Evolutionary conservation across 1,140 invertebrate genomes (phyloP).

Genomic region (Melanaphis sacchari): DNA sequence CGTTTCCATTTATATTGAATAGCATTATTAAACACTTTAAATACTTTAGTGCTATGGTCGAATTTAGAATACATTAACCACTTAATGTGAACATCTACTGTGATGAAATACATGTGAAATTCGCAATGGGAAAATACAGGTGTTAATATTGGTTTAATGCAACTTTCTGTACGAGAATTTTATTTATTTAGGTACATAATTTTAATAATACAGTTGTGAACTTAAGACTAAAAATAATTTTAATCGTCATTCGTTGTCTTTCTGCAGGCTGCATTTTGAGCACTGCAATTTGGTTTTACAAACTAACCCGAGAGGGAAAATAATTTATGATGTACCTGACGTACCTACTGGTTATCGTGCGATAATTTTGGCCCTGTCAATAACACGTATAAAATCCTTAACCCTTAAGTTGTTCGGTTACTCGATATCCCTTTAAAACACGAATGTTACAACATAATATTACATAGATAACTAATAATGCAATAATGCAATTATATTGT

Average conservation of each 20-base stretch:
- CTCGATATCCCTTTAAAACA: no score
- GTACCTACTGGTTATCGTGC: no score
- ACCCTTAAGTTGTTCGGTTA: no score
- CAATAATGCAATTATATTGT: not conserved
- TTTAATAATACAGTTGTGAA: not conserved
- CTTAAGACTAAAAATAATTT: not conserved
- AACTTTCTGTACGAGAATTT: not conserved
- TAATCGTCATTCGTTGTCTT: no score
- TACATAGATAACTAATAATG: not conserved
- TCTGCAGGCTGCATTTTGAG: no score
- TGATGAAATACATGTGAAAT: not conserved
- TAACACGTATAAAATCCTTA: no score
- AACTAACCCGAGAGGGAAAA: no score
- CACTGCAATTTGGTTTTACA: no score
- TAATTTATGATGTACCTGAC: no score
- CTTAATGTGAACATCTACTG: not conserved
- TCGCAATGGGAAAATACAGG: not conserved
- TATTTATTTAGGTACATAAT: not conserved
- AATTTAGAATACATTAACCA: not conserved
- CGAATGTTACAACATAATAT: no score
- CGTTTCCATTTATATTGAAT: not conserved
- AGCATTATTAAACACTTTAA: not conserved
- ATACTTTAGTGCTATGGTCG: not conserved
- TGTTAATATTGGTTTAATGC: not conserved
- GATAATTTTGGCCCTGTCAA: no score